These are phyloP conservation scores for Valencia hispanica DNA, from an alignment of 2,797 vertebrate genomes.

Conservation along the genomic window DNA sequence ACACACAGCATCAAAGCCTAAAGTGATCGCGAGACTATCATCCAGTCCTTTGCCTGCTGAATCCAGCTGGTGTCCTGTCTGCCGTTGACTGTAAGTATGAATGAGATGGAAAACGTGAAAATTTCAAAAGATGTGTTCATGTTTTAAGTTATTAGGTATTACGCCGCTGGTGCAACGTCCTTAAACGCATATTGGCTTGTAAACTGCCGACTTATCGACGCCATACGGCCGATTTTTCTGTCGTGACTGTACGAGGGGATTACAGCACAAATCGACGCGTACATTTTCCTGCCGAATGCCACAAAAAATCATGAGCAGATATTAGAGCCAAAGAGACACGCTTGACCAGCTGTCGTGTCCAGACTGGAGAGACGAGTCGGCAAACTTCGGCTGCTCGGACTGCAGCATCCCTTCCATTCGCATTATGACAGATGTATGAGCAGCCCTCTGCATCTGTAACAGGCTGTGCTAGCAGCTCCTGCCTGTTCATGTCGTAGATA, in stretches of 20 bases:
- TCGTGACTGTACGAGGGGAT: conserved; percentile 70
- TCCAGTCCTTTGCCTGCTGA: conserved; percentile 69
- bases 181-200: neutral
- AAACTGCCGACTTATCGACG: conserved; percentile 39
- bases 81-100: conserved; percentile 77
- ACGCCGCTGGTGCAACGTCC: neutral
- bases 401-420: conserved; percentile 54
- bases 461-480: conserved; percentile 41
- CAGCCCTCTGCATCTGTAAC: conserved; percentile 62
- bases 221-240: conserved; percentile 57
- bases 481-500: conserved; percentile 3
- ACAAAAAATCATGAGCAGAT: neutral
- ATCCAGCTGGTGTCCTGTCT: conserved; percentile 76
- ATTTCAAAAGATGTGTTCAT: conserved; percentile 22
- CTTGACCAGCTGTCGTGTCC: neutral
- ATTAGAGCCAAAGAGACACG: neutral
- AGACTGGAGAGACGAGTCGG: neutral
- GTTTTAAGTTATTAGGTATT: neutral
- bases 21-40: conserved; percentile 76
- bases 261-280: conserved; percentile 45
- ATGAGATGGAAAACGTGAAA: conserved; percentile 64
- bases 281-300: conserved; percentile 8
- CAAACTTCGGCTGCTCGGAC: conserved; percentile 27
- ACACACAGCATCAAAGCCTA: accelerated
- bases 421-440: conserved; percentile 60